Conservation (phyloP, 2,797 vertebrate genomes). For the Ceyx erithaca region DNA sequence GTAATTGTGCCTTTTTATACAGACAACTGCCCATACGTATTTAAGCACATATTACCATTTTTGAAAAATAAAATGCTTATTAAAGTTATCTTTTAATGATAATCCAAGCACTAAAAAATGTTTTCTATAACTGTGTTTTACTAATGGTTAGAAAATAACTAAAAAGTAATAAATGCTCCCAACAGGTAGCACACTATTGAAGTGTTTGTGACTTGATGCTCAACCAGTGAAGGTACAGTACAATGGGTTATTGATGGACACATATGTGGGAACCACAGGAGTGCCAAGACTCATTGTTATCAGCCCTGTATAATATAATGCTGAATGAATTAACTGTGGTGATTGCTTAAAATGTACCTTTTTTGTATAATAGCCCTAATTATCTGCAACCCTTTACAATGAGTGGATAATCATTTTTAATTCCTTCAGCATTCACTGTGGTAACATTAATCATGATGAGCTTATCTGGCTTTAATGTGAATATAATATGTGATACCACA, state of each 20-base stretch:
- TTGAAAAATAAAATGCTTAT: not conserved
- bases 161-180: conserved; percentile 22
- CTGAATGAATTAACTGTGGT: conserved; percentile 62
- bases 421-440: conserved; percentile 66
- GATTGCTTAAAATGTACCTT: conserved; percentile 75
- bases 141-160: conserved; percentile 27
- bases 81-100: not conserved
- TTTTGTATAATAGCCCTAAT: conserved; percentile 74
- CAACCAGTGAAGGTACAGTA: conserved; percentile 36
- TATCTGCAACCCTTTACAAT: conserved; percentile 72
- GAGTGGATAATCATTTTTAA: conserved; percentile 74
- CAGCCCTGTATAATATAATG: conserved; percentile 49
- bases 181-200: conserved; percentile 44
- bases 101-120: not conserved
- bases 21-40: not conserved
- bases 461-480: conserved; percentile 71
- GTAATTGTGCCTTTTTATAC: not conserved
- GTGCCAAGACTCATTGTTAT: conserved; percentile 57
- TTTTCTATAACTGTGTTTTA: conserved; percentile 16
- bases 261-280: conserved; percentile 35
- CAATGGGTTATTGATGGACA: conserved; percentile 45
- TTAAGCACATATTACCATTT: not conserved
- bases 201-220: conserved; percentile 56
- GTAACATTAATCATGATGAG: conserved; percentile 71
- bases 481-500: conserved; percentile 52